phyloP scores from a whole-genome alignment of 2,888 invertebrate species.

The Polymixis flavicincta region DNA sequence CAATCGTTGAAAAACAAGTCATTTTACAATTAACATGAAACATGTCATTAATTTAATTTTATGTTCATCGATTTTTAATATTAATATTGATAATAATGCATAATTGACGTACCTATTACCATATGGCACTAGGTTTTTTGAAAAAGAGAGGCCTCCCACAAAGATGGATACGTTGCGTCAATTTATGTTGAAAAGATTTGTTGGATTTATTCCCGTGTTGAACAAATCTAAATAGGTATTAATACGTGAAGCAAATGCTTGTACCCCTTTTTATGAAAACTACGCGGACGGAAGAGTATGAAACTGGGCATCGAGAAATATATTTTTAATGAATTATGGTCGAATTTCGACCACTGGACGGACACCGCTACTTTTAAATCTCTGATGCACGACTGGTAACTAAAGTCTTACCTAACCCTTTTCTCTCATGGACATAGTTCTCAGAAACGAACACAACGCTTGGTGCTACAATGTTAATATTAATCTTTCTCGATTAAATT shows the following conservation, averaged over 20 bases:
- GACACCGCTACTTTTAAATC: neutral
- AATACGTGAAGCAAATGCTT: too few species aligned
- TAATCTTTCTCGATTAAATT: neutral
- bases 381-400: too few species aligned
- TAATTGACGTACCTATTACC: too few species aligned
- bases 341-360: too few species aligned
- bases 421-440: neutral
- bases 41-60: constrained; percentile 7
- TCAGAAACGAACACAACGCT: neutral
- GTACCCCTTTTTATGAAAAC: too few species aligned
- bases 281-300: too few species aligned
- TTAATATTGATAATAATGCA: neutral
- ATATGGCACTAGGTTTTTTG: neutral
- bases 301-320: too few species aligned
- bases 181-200: neutral
- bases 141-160: neutral
- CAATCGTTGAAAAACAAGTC: neutral
- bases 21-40: constrained; percentile 1
- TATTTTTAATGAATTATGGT: too few species aligned
- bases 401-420: neutral
- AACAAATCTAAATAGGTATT: too few species aligned
- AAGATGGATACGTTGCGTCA: neutral
- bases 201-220: too few species aligned
- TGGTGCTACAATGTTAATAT: too few species aligned
- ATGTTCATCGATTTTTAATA: neutral